Conservation (phyloP, 1,140 invertebrate species). For the Hyles vespertilio region DNA sequence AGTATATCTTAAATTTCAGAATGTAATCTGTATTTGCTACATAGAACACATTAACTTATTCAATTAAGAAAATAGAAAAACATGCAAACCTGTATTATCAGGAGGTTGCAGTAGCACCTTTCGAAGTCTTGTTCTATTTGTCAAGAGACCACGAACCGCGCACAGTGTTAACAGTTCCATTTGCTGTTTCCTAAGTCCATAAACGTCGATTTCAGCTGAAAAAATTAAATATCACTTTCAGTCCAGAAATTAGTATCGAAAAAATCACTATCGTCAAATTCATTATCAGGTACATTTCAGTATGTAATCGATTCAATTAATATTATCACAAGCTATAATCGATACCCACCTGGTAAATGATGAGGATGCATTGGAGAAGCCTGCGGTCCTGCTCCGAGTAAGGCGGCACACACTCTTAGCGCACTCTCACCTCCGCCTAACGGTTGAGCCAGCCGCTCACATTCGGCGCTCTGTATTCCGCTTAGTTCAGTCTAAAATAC, state of each 20-base stretch:
- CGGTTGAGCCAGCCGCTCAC: slow-evolving; percentile 45
- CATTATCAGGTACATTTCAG: no score
- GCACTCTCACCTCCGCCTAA: slow-evolving; percentile 65
- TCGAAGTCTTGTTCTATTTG: slow-evolving; percentile 56
- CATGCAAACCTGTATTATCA: slow-evolving; percentile 41
- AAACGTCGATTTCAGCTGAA: slow-evolving; percentile 62
- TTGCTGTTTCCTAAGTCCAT: slow-evolving; percentile 64
- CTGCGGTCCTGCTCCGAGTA: slow-evolving; percentile 59
- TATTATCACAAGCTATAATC: no score
- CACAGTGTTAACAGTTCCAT: slow-evolving; percentile 66
- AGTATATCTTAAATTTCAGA: no score
- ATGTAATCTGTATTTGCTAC: no score
- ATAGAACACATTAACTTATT: no score
- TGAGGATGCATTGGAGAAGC: slow-evolving; percentile 57
- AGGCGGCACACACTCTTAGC: slow-evolving; percentile 56
- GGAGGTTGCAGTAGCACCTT: slow-evolving; percentile 67
- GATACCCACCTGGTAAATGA: slow-evolving; percentile 42
- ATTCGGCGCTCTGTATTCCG: slow-evolving; percentile 45
- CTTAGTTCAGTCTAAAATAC: slow-evolving; percentile 40
- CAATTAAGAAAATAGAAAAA: no score
- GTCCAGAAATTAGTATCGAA: no score
- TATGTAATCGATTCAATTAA: no score
- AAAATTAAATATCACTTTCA: slow-evolving; percentile 9
- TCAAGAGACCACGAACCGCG: slow-evolving; percentile 60
- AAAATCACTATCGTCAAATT: no score